Percentiles rank a stretch among this genome's conserved stretches.
phyloP scores from a whole-genome alignment of 35 echinoderm and acorn worm species.

The Holothuria glaberrima region DNA sequence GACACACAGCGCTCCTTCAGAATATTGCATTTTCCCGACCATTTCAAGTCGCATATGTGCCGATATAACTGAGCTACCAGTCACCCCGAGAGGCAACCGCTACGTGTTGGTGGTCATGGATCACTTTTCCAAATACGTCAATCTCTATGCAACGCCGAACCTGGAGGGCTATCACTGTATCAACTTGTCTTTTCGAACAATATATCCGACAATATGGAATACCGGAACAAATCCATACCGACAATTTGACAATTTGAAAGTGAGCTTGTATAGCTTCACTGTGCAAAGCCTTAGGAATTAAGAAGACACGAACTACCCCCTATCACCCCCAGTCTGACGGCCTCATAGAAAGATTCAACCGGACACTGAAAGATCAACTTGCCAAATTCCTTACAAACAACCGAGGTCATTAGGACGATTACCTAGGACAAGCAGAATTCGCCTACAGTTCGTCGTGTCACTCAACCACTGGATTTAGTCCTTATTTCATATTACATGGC shows the following conservation, averaged over 20 bases:
- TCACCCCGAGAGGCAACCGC: conserved; percentile 5
- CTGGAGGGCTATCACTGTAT: background rate
- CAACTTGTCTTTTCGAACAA: conserved; percentile 5
- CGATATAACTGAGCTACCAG: conserved; percentile 26
- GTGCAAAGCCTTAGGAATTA: background rate
- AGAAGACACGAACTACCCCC: conserved; percentile 33
- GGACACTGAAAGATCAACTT: conserved; percentile 1
- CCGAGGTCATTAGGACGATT: background rate
- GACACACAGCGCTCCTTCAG: background rate
- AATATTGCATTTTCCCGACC: too few relatives aligned
- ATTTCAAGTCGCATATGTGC: background rate
- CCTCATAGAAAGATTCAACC: conserved; percentile 29
- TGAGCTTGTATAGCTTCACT: background rate
- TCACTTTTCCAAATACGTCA: conserved; percentile 43
- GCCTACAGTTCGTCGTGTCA: conserved; percentile 1
- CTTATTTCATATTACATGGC: background rate
- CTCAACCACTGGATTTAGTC: conserved; percentile 41
- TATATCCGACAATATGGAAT: conserved; percentile 16
- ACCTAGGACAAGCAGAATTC: conserved; percentile 2
- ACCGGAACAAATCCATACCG: conserved; percentile 20
- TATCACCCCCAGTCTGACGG: conserved; percentile 24
- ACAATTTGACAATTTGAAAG: conserved; percentile 40
- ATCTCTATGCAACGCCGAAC: background rate
- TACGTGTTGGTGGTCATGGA: conserved; percentile 43
- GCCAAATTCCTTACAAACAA: background rate